Evolutionary conservation across 2,797 vertebrate genomes (phyloP), one percentile per base, ranked within the genome.

Genomic region (Molossus alvarezi): DNA sequence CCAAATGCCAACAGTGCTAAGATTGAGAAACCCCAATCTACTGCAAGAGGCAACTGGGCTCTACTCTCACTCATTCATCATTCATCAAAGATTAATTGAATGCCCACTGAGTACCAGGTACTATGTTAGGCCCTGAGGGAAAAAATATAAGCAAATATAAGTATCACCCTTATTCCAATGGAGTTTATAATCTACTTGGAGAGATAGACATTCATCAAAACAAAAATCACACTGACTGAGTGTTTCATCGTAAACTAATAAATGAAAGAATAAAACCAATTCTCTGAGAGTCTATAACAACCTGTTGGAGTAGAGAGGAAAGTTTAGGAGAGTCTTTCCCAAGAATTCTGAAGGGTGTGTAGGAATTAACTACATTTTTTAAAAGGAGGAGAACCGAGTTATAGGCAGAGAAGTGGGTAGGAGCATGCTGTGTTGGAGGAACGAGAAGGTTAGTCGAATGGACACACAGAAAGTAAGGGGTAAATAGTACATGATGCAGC

Each of bases 191-290:
- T 33, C 33, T 33, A 33, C 33, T 33, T 33, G 33, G 33, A 33
- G 33, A 33, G 60, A 27, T 11, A 79, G 45, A 64, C 3, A 51
- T 69, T 72, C 48, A 41, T 55, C 27, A 84, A 82, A 82, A 51
- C 48, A 94, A 45, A 45, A 45, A 45, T 82, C 83, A 65, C 53
- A 84, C 15, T 10, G 88, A 62, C 6, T 9, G 60, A 53, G 27
- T 37, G 76, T 72, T 91, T 91, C 51, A 86, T 77, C 73, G 82
- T 48, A 65, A 92, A 81, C 33, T 33, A 88, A 76, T 33, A 80
- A 90, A 75, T 10, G 27, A 58, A 67, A 91, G 64, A 41, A 84
- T 21, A 65, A 60, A 75, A 83, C 11, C 13, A n/a, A 58, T 87
- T 81, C 64, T 86, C 10, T 41, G 48, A 45, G 14, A 67, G 27